Conservation (phyloP, 1,140 invertebrate species). For the Sycobia sp. region DNA sequence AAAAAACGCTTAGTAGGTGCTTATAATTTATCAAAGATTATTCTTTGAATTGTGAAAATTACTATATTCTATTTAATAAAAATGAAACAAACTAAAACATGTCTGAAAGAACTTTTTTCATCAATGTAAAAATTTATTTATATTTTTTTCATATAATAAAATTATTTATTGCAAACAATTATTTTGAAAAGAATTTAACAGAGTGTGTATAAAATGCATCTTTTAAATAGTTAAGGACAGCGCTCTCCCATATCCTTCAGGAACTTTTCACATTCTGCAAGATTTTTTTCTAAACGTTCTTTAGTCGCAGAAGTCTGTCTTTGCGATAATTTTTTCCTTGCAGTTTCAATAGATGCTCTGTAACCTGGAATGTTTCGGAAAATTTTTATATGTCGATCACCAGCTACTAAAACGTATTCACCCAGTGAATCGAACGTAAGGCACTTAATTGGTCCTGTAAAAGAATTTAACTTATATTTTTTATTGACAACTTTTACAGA, state of each 20-base stretch:
- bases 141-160: constrained; percentile 28
- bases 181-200: constrained; percentile 19
- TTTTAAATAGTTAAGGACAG: constrained; percentile 38
- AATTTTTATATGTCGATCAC: constrained; percentile 78
- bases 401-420: constrained; percentile 75
- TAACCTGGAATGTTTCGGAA: constrained; percentile 84
- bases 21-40: constrained; percentile 51
- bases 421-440: constrained; percentile 76
- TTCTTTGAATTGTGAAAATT: constrained; percentile 42
- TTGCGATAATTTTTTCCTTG: constrained; percentile 69
- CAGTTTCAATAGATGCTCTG: constrained; percentile 69
- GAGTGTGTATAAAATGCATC: constrained; percentile 11
- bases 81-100: constrained; percentile 6
- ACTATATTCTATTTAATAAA: constrained; percentile 20
- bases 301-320: constrained; percentile 72
- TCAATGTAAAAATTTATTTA: constrained; percentile 31
- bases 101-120: constrained; percentile 11
- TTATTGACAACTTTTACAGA: no score
- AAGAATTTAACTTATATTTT: constrained; percentile 20
- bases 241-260: constrained; percentile 60
- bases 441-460: constrained; percentile 69
- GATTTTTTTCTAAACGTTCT: constrained; percentile 74
- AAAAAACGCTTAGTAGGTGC: constrained; percentile 45
- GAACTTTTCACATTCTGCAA: constrained; percentile 69
- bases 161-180: constrained; percentile 34